phyloP scores from a whole-genome alignment of 2,888 invertebrate genomes.

The Ormyrus thymus region DNA sequence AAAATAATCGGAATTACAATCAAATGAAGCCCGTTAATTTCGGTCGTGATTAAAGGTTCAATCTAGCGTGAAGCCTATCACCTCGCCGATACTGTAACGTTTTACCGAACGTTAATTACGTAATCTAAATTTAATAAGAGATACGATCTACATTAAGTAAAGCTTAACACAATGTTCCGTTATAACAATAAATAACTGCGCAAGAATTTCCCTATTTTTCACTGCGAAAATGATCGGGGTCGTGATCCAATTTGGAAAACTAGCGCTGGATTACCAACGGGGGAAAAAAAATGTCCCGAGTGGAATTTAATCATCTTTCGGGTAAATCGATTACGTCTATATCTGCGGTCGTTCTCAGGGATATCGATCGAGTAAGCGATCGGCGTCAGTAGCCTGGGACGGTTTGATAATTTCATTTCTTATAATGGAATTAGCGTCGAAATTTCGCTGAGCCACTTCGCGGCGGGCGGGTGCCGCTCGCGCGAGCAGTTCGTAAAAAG shows the following conservation, averaged over 20 bases:
- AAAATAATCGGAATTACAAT: too few relatives aligned
- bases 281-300: too few relatives aligned
- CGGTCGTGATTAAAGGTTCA: neutral
- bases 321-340: slow-evolving; percentile 36
- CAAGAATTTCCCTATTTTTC: too few relatives aligned
- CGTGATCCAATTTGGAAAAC: too few relatives aligned
- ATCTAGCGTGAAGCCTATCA: slow-evolving; percentile 17
- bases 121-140: too few relatives aligned
- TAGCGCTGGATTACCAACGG: too few relatives aligned
- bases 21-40: neutral
- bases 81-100: neutral
- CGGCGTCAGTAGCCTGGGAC: slow-evolving; percentile 12
- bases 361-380: slow-evolving; percentile 46
- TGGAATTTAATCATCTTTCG: slow-evolving; percentile 11
- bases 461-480: neutral
- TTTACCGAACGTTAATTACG: slow-evolving; percentile 13
- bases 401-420: slow-evolving; percentile 45
- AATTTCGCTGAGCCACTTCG: slow-evolving; percentile 31
- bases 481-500: neutral
- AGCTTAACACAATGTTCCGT: too few relatives aligned
- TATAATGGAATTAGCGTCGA: slow-evolving; percentile 38
- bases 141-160: too few relatives aligned
- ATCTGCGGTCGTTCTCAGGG: slow-evolving; percentile 12
- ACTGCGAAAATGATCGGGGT: too few relatives aligned
- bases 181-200: too few relatives aligned